Conservation (phyloP, 2,113 vertebrate genomes). For the Ctenodactylus gundi region DNA sequence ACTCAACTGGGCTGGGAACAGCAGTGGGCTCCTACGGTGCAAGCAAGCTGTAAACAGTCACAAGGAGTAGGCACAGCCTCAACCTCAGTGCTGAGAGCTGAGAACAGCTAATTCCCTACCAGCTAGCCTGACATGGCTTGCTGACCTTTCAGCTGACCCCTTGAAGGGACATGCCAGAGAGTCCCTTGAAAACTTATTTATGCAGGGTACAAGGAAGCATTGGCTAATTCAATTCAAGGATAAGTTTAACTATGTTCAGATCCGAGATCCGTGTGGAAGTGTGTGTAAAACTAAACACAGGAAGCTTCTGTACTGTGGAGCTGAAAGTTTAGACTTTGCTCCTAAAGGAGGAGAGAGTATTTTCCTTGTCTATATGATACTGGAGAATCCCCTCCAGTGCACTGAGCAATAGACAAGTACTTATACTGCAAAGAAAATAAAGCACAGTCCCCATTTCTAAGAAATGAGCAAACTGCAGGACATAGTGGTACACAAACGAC, state of each 20-base stretch:
- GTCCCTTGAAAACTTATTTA: not conserved
- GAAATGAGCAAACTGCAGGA: not conserved
- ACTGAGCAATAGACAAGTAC: not conserved
- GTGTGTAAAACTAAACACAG: not conserved
- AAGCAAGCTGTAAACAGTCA: not conserved
- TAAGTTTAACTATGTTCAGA: not conserved
- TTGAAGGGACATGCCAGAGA: not conserved
- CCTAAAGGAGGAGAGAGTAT: not conserved
- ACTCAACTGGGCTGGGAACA: constrained; percentile 19
- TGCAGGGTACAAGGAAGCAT: not conserved
- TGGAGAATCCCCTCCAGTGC: not conserved
- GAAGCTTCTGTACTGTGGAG: not conserved
- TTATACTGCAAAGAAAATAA: not conserved
- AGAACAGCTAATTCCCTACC: not conserved
- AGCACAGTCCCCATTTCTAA: not conserved
- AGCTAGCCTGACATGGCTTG: not conserved
- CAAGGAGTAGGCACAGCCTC: not conserved
- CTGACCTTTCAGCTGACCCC: not conserved
- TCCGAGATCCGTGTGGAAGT: not conserved
- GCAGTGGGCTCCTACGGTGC: not conserved
- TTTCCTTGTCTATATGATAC: not conserved
- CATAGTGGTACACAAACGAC: not conserved
- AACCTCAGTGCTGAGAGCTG: not conserved
- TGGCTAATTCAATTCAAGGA: not conserved
- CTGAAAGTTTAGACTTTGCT: not conserved